These are phyloP conservation scores for Coptodon bakossiorum DNA, from an alignment of 2,113 vertebrate species.

Conservation along the genomic window DNA sequence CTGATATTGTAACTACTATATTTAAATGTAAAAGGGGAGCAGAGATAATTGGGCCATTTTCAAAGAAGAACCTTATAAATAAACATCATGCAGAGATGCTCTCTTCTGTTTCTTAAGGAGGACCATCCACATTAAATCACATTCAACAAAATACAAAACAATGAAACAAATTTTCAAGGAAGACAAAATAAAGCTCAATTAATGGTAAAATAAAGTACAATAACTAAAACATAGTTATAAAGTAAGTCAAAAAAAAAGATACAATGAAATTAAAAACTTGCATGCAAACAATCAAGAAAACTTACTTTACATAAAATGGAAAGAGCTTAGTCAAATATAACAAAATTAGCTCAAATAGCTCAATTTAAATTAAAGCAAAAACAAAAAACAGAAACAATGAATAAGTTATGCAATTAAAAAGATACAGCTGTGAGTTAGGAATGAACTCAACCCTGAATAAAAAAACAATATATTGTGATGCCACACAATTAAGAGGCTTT, in stretches of 20 bases:
- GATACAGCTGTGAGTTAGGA: background rate
- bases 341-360: background rate
- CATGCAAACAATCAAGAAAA: background rate
- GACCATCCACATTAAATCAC: background rate
- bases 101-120: background rate
- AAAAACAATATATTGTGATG: background rate
- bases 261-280: background rate
- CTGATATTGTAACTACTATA: background rate
- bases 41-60: background rate
- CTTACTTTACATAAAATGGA: background rate
- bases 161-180: background rate
- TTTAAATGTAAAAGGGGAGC: background rate
- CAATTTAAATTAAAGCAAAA: background rate
- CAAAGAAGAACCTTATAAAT: background rate
- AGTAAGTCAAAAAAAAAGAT: background rate
- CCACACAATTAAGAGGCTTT: background rate
- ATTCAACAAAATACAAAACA: background rate
- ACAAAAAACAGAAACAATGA: background rate
- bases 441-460: background rate
- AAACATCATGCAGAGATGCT: background rate
- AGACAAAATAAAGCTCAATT: background rate
- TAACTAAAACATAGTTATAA: background rate
- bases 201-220: background rate
- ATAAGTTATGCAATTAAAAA: background rate
- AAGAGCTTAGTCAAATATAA: background rate